Evolutionary conservation across 1,140 invertebrate genomes (phyloP).

Genomic region (Drosophila ananassae): DNA sequence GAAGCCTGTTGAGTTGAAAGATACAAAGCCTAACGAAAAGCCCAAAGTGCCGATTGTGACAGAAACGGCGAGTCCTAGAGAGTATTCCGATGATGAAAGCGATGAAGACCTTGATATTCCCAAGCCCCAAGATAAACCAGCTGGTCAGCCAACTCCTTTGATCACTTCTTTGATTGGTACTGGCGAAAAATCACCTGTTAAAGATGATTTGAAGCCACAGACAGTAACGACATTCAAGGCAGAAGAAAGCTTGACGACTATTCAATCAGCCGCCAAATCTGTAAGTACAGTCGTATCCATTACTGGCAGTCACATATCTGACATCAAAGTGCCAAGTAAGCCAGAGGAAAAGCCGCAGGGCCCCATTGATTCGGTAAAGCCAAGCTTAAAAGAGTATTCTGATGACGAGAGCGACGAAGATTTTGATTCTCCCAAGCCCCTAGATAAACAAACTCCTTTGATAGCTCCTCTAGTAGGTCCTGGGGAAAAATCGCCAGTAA

Average conservation of each 20-base stretch:
- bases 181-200: not conserved
- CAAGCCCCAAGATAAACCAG: conserved; percentile 12
- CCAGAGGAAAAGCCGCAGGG: conserved; percentile 3
- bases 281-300: not conserved
- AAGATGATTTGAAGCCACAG: too few relatives aligned
- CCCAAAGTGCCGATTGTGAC: not conserved
- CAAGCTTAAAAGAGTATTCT: conserved; percentile 7
- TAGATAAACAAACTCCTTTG: conserved; percentile 5
- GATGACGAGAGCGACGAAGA: conserved; percentile 11
- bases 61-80: not conserved
- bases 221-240: not conserved
- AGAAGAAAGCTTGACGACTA: not conserved
- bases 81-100: conserved; percentile 21
- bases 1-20: not conserved
- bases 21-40: conserved; percentile 5
- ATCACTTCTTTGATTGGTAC: too few relatives aligned
- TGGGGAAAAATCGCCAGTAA: conserved; percentile 13
- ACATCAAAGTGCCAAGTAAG: not conserved
- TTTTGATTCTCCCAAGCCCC: conserved; percentile 3
- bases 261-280: not conserved
- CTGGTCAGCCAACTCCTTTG: not conserved
- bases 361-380: not conserved
- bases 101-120: conserved; percentile 12
- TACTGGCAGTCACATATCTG: not conserved
- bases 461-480: not conserved